Evolutionary conservation across 2,113 vertebrate species (phyloP).

Genomic region (Thryonomys swinderianus): DNA sequence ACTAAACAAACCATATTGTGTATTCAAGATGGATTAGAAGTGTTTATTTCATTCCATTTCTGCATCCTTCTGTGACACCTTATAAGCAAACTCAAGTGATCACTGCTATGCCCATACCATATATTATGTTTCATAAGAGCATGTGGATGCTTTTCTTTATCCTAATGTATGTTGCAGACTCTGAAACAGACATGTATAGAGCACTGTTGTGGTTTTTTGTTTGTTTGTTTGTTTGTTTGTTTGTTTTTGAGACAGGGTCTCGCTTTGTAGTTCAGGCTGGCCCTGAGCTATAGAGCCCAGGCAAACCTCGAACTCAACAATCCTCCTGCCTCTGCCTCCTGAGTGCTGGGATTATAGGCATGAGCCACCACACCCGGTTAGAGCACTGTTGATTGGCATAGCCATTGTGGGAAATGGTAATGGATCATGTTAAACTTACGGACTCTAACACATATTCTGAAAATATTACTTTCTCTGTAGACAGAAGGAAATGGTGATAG

Average conservation of each 20-base stretch:
- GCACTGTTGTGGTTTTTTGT: too few species aligned
- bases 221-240: too few species aligned
- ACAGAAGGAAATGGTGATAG: slow-evolving; percentile 29
- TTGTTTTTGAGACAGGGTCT: too few species aligned
- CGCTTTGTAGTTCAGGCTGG: too few species aligned
- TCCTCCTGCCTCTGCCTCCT: too few species aligned
- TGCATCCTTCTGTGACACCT: neutral
- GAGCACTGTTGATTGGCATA: neutral
- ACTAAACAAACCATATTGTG: neutral
- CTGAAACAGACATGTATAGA: slow-evolving; percentile 18
- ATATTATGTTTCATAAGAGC: neutral
- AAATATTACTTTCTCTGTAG: slow-evolving; percentile 34
- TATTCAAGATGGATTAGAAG: neutral
- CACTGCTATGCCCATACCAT: neutral
- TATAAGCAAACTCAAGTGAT: neutral
- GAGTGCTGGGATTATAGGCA: too few species aligned
- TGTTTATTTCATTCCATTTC: neutral
- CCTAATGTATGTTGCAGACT: neutral
- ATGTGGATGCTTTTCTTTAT: neutral
- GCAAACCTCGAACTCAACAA: too few species aligned
- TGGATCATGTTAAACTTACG: slow-evolving; percentile 7
- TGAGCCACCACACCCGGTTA: too few species aligned
- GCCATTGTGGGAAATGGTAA: slow-evolving; percentile 30
- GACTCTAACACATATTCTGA: slow-evolving; percentile 7
- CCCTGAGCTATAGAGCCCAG: too few species aligned